Base-by-base conservation (phyloP, 2,113 vertebrate genomes). In the Crotalus tigris region DNA sequence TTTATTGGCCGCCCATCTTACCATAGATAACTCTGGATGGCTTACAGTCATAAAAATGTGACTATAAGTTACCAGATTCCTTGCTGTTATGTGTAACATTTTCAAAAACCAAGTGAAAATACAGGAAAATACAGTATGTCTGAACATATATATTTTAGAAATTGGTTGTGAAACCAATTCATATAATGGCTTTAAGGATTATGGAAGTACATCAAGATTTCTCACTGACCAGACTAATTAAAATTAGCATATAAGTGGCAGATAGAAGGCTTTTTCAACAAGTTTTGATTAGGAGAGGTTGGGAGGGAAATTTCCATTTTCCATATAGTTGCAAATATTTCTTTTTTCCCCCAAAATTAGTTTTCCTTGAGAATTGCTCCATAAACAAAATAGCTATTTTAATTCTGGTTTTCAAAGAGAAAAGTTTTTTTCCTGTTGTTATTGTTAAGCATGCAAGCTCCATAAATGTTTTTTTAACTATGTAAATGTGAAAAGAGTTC, bases 401-500 rank as follows among this genome's bases (percentile, higher is more conserved):
- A 85, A 90, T 19, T 86, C 92, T 95, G 89, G 58, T 81, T 24
- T 94, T 90, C 91, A 91, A 91, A 93, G 93, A 94, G 59, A 91
- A 91, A 94, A 59, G 87, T 95, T 90, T 21, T 90, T 94, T 94
- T 94, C n/a, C 92, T 89, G 19, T 12, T 58, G 8, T 12, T 61
- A 2, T n/a, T 85, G 1, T 94, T 85, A 0, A 69, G 24, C 93
- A 69, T 51, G 15, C 21, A 92, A 69, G 55, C 89, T 95, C 92
- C 93, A 90, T 93, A 92, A 94, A 1, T 95, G 96, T 94, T 94
- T 92, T 95, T 96, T 92, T 95, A 95, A 69, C 93, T 90, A 92
- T 97, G 96, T 94, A 96, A 96, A 96, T 95, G 91, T 49, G 90
- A 1, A 87, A 0, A 0, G 94, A 57, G 95, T 95, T 96, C 95